Evolutionary conservation across 2,888 invertebrate genomes (phyloP), one percentile per base, ranked within the genome.

Genomic region (Chorisops tibialis): DNA sequence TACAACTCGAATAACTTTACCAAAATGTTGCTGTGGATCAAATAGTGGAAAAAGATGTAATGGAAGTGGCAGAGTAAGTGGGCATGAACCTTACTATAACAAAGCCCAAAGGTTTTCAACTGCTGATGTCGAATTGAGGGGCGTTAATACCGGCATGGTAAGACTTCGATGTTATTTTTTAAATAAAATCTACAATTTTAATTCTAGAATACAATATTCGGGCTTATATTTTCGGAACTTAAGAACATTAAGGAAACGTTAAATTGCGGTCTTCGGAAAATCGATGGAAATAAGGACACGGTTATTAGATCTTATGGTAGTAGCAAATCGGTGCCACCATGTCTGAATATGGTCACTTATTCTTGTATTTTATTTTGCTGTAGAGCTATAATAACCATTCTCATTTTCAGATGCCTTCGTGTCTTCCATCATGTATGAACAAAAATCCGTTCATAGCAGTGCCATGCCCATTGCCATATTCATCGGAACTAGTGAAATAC

Each of bases 231-330:
- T 14, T 19, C 52, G 12, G 52, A 52, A 19, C 37, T 52, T 12
- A 52, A 52, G n/a, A 52, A 52, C n/a, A 52, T 52, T 21, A 52
- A 52, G 22, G 21, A 52, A 6, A 1, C 21, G 21, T 21, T 52
- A 11, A 52, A 52, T 39, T 38, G 38, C n/a, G 52, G 52, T 12
- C 52, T 52, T 4, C 52, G 21, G 19, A 52, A 52, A 14, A 38
- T 52, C 12, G 38, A 21, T 9, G 52, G 11, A 16, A 50, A 35
- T 4, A 35, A 30, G 1, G 6, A 11, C n/a, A n/a, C n/a, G n/a
- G n/a, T n/a, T n/a, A n/a, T n/a, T n/a, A n/a, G n/a, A n/a, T 9
- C 50, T 16, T n/a, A 3, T 1, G 4, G 5, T 4, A n/a, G 9
- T 35, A 6, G 9, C 1, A 22, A 18, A 22, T 24, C 21, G 6